Evolutionary conservation across 2,888 invertebrate genomes (phyloP), one percentile per base, ranked within the genome.

Genomic region (Lasioglossum malachurum): DNA sequence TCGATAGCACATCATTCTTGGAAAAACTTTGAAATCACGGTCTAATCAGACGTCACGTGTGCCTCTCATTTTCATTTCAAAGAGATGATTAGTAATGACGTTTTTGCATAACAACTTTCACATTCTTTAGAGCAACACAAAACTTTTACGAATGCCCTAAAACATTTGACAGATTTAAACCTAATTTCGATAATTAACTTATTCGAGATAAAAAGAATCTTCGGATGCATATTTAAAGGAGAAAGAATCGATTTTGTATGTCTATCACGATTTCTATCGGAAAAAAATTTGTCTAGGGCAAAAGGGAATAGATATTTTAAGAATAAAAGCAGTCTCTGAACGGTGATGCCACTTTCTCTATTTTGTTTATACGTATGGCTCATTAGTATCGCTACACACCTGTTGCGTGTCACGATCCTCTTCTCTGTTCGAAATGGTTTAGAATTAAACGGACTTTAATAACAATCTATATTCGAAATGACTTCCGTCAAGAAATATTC

Each of bases 61-160:
- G 4, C 19, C 19, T 49, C 12, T 19, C 12, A 23, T 74, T 74
- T 31, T 73, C 12, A 49, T 53, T 73, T 73, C 31, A 12, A 35
- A 38, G 23, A 12, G 49, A 49, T 53, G 10, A 35, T 49, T 53
- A 44, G 12, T 8, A 73, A 49, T 31, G 31, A 49, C 41, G 31
- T 73, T 73, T 46, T 73, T 49, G 27, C 44, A 35, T 10, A 73
- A 27, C 44, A 46, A 73, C 73, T 73, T 73, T 49, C 46, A 49
- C 46, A 49, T 73, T 73, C 73, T 73, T 49, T 19, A 8, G 2
- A 8, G 31, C 19, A 23, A 16, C 44, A 7, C 41, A 10, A 44
- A n/a, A 71, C n/a, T 72, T 72, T 46, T 73, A 49, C 46, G 19
- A 73, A 31, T 31, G 31, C 31, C 31, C 12, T 31, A 49, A 49